Base-by-base conservation (phyloP, 1,140 invertebrate species). In the Myzus persicae region DNA sequence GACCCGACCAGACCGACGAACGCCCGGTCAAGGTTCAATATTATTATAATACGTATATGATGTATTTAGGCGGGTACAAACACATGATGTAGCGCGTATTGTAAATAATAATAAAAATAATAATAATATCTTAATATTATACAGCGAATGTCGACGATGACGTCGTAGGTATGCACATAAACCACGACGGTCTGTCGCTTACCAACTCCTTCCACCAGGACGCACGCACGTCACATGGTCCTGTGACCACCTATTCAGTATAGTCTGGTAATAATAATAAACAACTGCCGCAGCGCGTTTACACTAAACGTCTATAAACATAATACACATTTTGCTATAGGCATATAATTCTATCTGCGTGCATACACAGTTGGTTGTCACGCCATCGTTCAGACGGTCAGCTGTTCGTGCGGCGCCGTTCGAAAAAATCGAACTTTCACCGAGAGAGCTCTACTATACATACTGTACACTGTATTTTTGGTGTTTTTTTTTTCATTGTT, bases 401-500 rank as follows among this genome's bases (percentile, higher is more conserved):
- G 42, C 84, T 85, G 84, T 85, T 85, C 7, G 42, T 85, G 24
- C n/a, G 59, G 59, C 59, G 59, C n/a, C 59, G 59, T 76, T 76
- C 59, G 18, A 14, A 76, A 76, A 67, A 76, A 76, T 76, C 59
- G 59, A 36, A 76, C 59, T 67, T 67, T n/a, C 11, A 31, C n/a
- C n/a, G 31, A 76, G 9, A 9, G 26, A 24, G 26, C 31, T 11
- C 9, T 59, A 59, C 54, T 31, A 59, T 14, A 59, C 11, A 44
- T 44, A 59, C 9, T 46, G 18, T 48, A 48, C 11, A 48, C 48
- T 22, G 6, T 51, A 51, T 76, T 76, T 76, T 76, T n/a, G 59
- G 59, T 31, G 46, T 51, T 51, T 51, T 48, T 59, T 11, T 59
- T 59, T n/a, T 76, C 14, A 18, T n/a, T n/a, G 59, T 76, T 18